Evolutionary conservation across 2,888 invertebrate species (phyloP).

Genomic region (Orthosia gothica): DNA sequence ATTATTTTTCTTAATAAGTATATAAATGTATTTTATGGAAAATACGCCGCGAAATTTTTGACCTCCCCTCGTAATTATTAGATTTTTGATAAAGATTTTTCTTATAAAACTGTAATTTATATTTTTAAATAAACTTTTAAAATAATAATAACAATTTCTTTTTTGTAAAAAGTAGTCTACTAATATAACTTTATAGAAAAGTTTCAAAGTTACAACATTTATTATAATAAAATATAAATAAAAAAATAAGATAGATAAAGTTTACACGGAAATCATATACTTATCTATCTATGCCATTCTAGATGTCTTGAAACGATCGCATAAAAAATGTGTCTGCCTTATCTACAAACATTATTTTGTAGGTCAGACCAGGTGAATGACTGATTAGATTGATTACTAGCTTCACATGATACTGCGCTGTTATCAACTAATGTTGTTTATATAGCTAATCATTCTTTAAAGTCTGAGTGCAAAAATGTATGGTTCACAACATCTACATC

Average conservation of each 20-base stretch:
- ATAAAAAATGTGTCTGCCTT: conserved; percentile 22
- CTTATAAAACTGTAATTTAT: not conserved
- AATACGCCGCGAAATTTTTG: too few relatives aligned
- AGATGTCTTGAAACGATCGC: conserved; percentile 14
- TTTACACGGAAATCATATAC: not conserved
- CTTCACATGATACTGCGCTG: conserved; percentile 13
- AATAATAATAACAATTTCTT: not conserved
- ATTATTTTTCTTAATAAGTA: too few relatives aligned
- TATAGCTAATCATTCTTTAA: conserved; percentile 35
- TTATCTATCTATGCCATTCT: conserved; percentile 22
- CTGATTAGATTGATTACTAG: conserved; percentile 33
- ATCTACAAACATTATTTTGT: conserved; percentile 33
- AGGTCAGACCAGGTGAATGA: conserved; percentile 51
- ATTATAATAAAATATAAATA: too few relatives aligned
- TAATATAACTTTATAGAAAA: not conserved
- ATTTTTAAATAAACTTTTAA: conserved; percentile 21
- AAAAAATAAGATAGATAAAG: too few relatives aligned
- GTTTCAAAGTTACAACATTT: not conserved
- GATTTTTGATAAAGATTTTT: too few relatives aligned
- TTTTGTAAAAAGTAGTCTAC: conserved; percentile 29
- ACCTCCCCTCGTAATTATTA: too few relatives aligned
- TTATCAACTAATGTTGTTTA: conserved; percentile 37
- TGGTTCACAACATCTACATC: not conserved
- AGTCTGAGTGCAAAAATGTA: not conserved
- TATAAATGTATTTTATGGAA: too few relatives aligned